Base-by-base conservation (phyloP, 2,888 invertebrate species). In the Sinodicranocentrus sp. region DNA sequence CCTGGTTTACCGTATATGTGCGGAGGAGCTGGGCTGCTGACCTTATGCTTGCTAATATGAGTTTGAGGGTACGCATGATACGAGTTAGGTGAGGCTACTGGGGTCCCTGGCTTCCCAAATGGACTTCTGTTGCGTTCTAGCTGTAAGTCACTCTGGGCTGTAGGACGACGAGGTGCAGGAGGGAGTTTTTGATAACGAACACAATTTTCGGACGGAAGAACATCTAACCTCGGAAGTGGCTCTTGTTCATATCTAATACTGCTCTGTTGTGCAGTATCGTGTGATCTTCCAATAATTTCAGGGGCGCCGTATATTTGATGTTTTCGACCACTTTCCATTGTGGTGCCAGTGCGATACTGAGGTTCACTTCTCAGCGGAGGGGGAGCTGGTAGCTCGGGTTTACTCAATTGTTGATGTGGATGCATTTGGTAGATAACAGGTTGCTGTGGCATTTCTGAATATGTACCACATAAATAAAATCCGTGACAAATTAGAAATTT, bases 21-120 rank as follows among this genome's bases (percentile, higher is more conserved):
- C 71, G 93, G 94, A 61, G 95, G 95, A 77, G 95, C 95, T 0
- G 95, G 95, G 90, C 94, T 94, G 89, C 94, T 95, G 61, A 95
- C 95, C 91, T 94, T 88, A 48, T 84, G 85, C 28, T 87, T 83
- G 26, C 68, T 75, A 13, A 85, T 48, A 6, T 82, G 84, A 21
- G 84, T 25, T 65, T 80, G 85, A 21, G 65, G 82, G 28, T 54
- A 76, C 26, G 19, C 59, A 17, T 76, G 82, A 44, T 70, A 84
- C 21, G 75, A 82, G 76, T 72, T 79, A 33, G 33, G 33, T 23
- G 72, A 83, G 23, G 67, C 84, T n/a, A 33, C 65, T 54, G 82
- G 85, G 23, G 77, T 54, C 26, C 33, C 63, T 5, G 44, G 82
- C 21, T 82, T 82, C 28, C 63, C 76, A 44, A 76, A 82, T 5